A percentile compares a stretch with the other conserved stretches of the same genome.
Conservation (phyloP, 2,797 vertebrate species). For the Thunnus albacares region DNA sequence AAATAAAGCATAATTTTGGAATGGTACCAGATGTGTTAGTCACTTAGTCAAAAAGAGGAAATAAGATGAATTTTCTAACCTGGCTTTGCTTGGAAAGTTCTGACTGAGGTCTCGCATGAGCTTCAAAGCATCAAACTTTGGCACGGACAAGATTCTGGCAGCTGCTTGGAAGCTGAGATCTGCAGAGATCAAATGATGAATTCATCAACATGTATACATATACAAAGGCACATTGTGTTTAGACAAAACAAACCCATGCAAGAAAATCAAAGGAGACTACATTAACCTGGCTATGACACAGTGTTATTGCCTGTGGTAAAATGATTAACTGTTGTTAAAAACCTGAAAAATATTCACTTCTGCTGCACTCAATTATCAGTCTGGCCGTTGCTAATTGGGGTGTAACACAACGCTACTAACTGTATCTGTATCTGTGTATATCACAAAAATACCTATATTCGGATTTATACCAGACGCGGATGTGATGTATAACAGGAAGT, state of each 20-base stretch:
- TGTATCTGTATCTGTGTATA: not conserved
- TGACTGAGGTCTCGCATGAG: slow-evolving; percentile 95
- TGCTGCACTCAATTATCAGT: not conserved
- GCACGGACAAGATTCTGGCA: slow-evolving; percentile 89
- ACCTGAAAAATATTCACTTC: not conserved
- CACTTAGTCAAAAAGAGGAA: slow-evolving; percentile 36
- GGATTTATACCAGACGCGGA: not conserved
- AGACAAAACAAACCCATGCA: slow-evolving; percentile 6
- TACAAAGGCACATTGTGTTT: not conserved
- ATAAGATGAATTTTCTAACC: slow-evolving; percentile 82
- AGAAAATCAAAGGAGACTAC: not conserved
- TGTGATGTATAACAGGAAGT: not conserved
- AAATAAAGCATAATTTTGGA: slow-evolving; percentile 45
- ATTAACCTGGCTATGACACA: not conserved
- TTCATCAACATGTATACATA: slow-evolving; percentile 5
- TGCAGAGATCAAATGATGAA: slow-evolving; percentile 68
- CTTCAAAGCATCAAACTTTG: slow-evolving; percentile 93
- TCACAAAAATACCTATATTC: not conserved
- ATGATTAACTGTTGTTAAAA: not conserved
- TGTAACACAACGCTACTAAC: not conserved
- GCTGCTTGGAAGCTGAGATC: slow-evolving; percentile 98
- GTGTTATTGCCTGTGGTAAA: not conserved
- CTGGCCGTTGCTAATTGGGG: not conserved
- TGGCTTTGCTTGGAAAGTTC: slow-evolving; percentile 97
- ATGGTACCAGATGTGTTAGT: slow-evolving; percentile 14